Evolutionary conservation across 1,140 invertebrate genomes (phyloP).

Genomic region (Telenomus remus): DNA sequence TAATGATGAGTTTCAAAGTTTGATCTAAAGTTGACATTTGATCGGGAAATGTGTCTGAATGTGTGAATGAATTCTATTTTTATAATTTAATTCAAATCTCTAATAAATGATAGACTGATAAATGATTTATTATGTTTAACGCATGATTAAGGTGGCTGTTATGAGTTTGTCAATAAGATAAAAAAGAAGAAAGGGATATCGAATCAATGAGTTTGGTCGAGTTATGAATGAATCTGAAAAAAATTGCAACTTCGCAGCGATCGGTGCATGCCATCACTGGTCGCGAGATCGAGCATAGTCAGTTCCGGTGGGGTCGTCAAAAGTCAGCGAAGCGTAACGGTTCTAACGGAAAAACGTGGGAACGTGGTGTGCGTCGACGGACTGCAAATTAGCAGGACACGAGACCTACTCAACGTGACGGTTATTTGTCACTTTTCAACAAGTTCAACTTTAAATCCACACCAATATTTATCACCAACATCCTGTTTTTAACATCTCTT

Average conservation of each 20-base stretch:
- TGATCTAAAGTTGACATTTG: no score
- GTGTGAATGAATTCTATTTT: no score
- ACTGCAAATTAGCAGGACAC: slow-evolving; percentile 55
- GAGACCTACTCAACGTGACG: slow-evolving; percentile 43
- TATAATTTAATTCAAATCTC: no score
- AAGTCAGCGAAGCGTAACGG: slow-evolving; percentile 70
- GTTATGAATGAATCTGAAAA: background rate
- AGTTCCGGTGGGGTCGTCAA: slow-evolving; percentile 73
- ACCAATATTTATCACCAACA: background rate
- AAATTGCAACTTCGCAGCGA: slow-evolving; percentile 15
- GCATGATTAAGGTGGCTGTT: no score
- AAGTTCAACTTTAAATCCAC: background rate
- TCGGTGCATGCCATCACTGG: slow-evolving; percentile 38
- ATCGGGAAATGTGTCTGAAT: no score
- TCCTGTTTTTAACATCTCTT: background rate
- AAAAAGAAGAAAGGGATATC: no score
- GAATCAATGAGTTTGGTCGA: no score
- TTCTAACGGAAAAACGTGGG: slow-evolving; percentile 76
- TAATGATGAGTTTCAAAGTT: no score
- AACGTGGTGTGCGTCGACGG: slow-evolving; percentile 57
- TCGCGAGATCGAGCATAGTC: slow-evolving; percentile 62
- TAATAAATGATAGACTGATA: no score
- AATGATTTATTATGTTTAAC: no score
- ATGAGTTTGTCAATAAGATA: no score
- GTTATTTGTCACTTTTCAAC: slow-evolving; percentile 38